Evolutionary conservation across 2,888 invertebrate species (phyloP), one percentile per base, ranked within the genome.

Genomic region (Euzetes globulus): DNA sequence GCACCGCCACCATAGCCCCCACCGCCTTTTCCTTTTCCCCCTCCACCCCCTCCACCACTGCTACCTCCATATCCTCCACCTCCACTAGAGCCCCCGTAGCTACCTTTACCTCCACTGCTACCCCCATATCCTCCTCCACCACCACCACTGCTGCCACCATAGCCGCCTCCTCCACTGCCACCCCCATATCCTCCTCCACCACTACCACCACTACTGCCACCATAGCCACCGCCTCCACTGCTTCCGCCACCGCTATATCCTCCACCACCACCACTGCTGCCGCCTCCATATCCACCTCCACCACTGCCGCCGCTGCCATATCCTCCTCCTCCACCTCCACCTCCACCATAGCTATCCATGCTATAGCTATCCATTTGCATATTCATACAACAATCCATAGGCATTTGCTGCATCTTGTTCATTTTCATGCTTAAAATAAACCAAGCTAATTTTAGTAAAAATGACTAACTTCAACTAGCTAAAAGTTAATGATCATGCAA

Each of bases 261-360:
- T 22, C 76, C 76, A 29, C 80, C 72, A 25, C 80, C 79, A 27
- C 80, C 79, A 17, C 79, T 79, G 15, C 80, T 76, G 22, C 68
- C 68, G 63, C 63, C 65, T 25, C 25, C 58, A 9, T 45, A 65
- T 22, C 65, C 72, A 11, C 55, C 72, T 4, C 72, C 25, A 29
- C 72, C 72, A 72, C 73, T 68, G 29, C 72, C 17, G 33, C 33
- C n/a, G 15, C 72, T 41, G 17, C 72, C 72, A 29, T 37, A 29
- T 19, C 72, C 72, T n/a, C 72, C 72, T 7, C 73, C 73, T 3
- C 73, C 68, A 1, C 73, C 65, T 11, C 73, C 17, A 17, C 68
- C 22, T 5, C 68, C n/a, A n/a, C n/a, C n/a, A n/a, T n/a, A n/a
- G 37, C 11, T 60, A 60, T 22, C 58, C 25, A 25, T 27, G 17